Evolutionary conservation across 2,888 invertebrate genomes (phyloP), one percentile per base, ranked within the genome.

Genomic region (Pecten maximus): DNA sequence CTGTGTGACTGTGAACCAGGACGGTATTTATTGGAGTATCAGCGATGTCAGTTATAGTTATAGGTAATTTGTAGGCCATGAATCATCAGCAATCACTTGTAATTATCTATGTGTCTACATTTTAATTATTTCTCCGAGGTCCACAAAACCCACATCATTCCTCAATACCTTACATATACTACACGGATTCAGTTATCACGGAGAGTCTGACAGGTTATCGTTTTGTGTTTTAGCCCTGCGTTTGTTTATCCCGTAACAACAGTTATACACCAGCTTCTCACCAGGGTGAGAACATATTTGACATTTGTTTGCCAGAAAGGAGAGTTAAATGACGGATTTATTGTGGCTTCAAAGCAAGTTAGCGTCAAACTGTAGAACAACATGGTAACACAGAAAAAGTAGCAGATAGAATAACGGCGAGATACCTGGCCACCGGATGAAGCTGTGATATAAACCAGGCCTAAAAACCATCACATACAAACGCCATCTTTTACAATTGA

Each of bases 281-380:
- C 35, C 23, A 10, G 50, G 88, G 88, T 88, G 88, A 88, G 88
- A 88, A 88, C 44, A 88, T 44, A 44, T 88, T 88, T 88, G 88
- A 88, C 88, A 88, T 88, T 44, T 88, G 88, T 50, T 88, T 88
- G 44, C 50, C 50, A 88, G 88, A 74, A 74, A 74, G 74, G 74
- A 74, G 74, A 74, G 74, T 74, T 74, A 74, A 74, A 74, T 74
- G 74, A 74, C 28, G 74, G 74, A 74, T 74, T 74, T 74, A 74
- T 74, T 74, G 74, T 74, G 74, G 74, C 74, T 74, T 74, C 74
- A 74, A 74, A 74, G 74, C 74, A 74, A 74, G 74, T 74, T 74
- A 74, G 35, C 74, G 74, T 74, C 74, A 74, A 74, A 35, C 74
- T 74, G 74, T 74, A 74, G 35, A 74, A 74, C 35, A 74, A 74